phyloP scores from a whole-genome alignment of 2,797 vertebrate species.

The Carapus acus region DNA sequence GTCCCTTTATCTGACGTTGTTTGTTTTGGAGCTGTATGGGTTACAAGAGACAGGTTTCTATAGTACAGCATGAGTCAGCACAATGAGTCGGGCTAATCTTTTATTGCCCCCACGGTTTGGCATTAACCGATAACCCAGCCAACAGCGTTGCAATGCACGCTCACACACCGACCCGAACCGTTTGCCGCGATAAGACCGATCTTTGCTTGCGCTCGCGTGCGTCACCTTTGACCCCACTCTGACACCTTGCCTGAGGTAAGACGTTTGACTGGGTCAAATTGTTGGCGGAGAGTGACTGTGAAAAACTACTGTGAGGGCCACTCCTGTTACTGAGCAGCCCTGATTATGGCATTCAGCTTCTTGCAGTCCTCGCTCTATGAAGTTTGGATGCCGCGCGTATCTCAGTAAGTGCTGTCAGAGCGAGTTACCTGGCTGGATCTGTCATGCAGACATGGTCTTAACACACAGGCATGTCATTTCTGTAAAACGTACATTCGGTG shows the following conservation, averaged over 20 bases:
- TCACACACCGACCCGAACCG: not conserved
- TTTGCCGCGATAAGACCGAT: constrained; percentile 50
- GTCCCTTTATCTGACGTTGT: too few relatives aligned
- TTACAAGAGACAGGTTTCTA: too few relatives aligned
- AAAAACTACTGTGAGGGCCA: too few relatives aligned
- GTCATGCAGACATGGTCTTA: constrained; percentile 3
- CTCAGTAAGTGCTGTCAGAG: constrained; percentile 49
- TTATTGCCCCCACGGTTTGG: constrained; percentile 52
- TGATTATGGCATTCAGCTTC: constrained; percentile 49
- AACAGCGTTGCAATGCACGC: constrained; percentile 5
- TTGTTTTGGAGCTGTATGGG: too few relatives aligned
- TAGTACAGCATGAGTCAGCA: constrained; percentile 50
- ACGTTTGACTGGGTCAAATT: too few relatives aligned
- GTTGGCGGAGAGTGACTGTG: too few relatives aligned
- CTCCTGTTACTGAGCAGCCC: not conserved
- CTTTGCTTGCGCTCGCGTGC: constrained; percentile 30
- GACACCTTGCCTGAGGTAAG: constrained; percentile 23
- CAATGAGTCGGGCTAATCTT: constrained; percentile 48
- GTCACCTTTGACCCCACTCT: constrained; percentile 41
- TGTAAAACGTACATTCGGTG: too few relatives aligned
- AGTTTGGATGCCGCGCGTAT: constrained; percentile 52
- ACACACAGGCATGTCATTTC: too few relatives aligned
- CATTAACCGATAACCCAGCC: constrained; percentile 53
- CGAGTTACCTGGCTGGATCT: constrained; percentile 4
- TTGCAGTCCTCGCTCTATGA: constrained; percentile 50